Evolutionary conservation across 2,113 vertebrate species (phyloP).

Genomic region (Alethe diademata): DNA sequence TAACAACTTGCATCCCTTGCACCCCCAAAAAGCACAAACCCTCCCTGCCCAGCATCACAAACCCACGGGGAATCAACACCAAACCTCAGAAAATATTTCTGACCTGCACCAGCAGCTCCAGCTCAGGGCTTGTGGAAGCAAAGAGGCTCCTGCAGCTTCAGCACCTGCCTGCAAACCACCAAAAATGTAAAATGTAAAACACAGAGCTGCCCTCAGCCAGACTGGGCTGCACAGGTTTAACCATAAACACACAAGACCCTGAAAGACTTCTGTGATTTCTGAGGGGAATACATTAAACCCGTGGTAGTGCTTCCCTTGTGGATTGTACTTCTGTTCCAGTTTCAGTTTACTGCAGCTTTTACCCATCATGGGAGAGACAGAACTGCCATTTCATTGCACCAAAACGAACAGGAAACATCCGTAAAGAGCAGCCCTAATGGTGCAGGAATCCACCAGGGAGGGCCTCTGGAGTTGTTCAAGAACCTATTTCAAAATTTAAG

Average conservation of each 20-base stretch:
- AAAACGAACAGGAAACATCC: constrained; percentile 50
- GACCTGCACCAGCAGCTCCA: neutral
- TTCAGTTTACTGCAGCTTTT: constrained; percentile 67
- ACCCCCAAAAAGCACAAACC: neutral
- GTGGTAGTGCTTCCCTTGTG: constrained; percentile 57
- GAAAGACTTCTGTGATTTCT: constrained; percentile 54
- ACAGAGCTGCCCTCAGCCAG: constrained; percentile 21
- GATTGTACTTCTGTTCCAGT: constrained; percentile 61
- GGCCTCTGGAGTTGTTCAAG: constrained; percentile 8
- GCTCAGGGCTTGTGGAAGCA: neutral
- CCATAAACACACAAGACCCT: constrained; percentile 38
- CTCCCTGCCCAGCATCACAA: neutral
- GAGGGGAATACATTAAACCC: constrained; percentile 65
- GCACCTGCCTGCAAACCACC: neutral
- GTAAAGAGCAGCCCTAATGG: constrained; percentile 54
- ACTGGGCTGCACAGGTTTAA: neutral
- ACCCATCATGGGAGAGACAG: constrained; percentile 51
- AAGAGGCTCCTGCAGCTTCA: neutral
- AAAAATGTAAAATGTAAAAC: neutral
- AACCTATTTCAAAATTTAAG: constrained; percentile 54
- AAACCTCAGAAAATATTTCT: neutral
- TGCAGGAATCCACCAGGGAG: constrained; percentile 46
- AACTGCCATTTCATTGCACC: constrained; percentile 53
- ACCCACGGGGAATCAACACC: neutral
- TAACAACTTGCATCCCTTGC: neutral